Base-by-base conservation (phyloP, 2,888 invertebrate genomes). In the Zeuzera pyrina region DNA sequence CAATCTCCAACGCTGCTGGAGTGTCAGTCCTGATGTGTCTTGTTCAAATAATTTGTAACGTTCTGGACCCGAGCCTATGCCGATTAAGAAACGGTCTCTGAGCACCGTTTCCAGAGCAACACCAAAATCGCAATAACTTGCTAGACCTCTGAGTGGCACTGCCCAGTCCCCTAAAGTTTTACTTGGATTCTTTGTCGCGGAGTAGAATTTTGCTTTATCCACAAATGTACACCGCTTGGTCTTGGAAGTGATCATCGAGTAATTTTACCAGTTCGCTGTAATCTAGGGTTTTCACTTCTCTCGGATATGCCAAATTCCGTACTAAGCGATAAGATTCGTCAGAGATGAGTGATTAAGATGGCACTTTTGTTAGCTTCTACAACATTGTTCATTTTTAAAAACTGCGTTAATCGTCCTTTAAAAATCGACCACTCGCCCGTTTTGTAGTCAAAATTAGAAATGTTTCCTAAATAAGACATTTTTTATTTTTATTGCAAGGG, bases 61-160 rank as follows among this genome's bases (percentile, higher is more conserved):
- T 15, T 34, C 37, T n/a, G 43, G 34, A 6, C 42, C 42, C 5
- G 38, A 16, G 7, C 30, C 34, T 23, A 41, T 29, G 16, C 42
- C 43, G 22, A 46, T 39, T 28, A 46, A 36, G 26, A 43, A 46
- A 29, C 41, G 41, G 24, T 48, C 45, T n/a, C 26, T 31, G 2
- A 45, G 21, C 7, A 16, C 25, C 26, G 34, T 36, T 16, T 43
- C 41, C 11, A 46, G 23, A 8, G 38, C 41, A 12, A 33, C 19
- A 19, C 42, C 44, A 36, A 44, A 42, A 6, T 41, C 34, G 28
- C 43, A 42, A 19, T 38, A 33, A 12, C 32, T 39, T 16, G 38
- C 8, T 27, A 34, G 26, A 29, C 36, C 30, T 11, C 39, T 22
- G 12, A 38, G 14, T 32, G 36, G 33, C 30, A 35, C 47, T 16